phyloP scores from a whole-genome alignment of 2,797 vertebrate genomes.

The Clarias platycephalus region DNA sequence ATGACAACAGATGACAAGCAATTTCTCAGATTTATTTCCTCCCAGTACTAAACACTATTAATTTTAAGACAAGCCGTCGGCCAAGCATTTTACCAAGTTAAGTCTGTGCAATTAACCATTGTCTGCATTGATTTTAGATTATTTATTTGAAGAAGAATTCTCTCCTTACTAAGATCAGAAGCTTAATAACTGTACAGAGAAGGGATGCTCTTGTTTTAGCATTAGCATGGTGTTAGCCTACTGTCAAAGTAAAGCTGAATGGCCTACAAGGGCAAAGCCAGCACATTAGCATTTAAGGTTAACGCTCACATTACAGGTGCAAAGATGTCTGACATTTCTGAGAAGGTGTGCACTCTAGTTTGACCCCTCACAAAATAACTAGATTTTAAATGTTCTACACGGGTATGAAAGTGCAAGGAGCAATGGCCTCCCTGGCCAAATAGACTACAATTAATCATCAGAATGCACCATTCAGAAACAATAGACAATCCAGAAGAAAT shows the following conservation, averaged over 20 bases:
- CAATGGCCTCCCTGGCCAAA: constrained; percentile 12
- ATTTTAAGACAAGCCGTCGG: constrained; percentile 96
- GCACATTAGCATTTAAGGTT: constrained; percentile 52
- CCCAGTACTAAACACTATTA: constrained; percentile 93
- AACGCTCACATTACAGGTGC: constrained; percentile 46
- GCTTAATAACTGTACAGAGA: constrained; percentile 74
- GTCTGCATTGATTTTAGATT: constrained; percentile 87
- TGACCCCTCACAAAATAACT: constrained; percentile 37
- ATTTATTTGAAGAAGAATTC: constrained; percentile 90
- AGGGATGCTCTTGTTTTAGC: constrained; percentile 17
- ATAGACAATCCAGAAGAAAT: neutral
- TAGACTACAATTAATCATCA: constrained; percentile 17
- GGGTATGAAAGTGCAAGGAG: constrained; percentile 11
- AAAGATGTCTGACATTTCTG: constrained; percentile 51
- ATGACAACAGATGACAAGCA: constrained; percentile 99
- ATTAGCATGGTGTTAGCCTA: constrained; percentile 34
- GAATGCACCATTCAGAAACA: constrained; percentile 18
- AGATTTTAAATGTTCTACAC: constrained; percentile 44
- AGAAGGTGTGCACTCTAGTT: constrained; percentile 42
- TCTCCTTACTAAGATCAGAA: constrained; percentile 78
- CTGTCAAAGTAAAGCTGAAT: constrained; percentile 40
- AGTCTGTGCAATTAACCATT: constrained; percentile 90
- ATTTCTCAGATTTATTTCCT: constrained; percentile 99
- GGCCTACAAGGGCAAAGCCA: constrained; percentile 43
- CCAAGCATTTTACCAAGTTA: constrained; percentile 91